These are phyloP conservation scores for Lanius collurio DNA, from an alignment of 2,113 vertebrate genomes.

Conservation along the genomic window DNA sequence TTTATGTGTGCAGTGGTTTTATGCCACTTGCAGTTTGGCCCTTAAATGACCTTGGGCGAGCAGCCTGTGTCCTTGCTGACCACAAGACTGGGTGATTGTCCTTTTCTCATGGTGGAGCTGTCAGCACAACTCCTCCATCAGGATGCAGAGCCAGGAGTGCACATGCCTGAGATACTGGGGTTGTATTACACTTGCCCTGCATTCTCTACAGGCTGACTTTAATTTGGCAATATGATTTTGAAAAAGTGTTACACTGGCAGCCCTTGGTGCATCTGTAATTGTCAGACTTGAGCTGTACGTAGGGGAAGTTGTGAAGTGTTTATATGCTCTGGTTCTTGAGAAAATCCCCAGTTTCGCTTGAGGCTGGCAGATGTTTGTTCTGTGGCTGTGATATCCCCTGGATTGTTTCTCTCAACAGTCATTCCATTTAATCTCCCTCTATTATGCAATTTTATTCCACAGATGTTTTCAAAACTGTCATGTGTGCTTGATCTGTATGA, in stretches of 20 bases:
- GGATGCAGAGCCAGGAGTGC: not conserved
- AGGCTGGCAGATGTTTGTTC: constrained; percentile 9
- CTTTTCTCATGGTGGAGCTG: not conserved
- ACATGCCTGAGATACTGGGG: not conserved
- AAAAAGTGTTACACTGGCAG: not conserved
- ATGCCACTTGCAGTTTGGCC: accelerated
- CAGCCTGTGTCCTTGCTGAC: constrained; percentile 11
- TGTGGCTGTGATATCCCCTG: not conserved
- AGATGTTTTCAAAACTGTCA: constrained; percentile 9
- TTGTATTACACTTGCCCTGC: not conserved
- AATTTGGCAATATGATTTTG: not conserved
- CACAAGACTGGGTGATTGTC: not conserved
- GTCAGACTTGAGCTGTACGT: not conserved
- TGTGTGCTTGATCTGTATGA: not conserved
- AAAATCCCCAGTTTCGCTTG: not conserved
- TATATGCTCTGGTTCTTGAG: not conserved
- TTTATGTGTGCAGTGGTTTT: not conserved
- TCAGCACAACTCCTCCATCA: not conserved
- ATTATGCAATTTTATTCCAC: not conserved
- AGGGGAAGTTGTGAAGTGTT: not conserved
- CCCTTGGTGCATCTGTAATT: not conserved
- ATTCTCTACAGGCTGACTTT: not conserved
- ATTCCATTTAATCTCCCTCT: constrained; percentile 6
- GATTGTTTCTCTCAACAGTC: not conserved
- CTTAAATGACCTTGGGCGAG: constrained; percentile 12